Conservation (phyloP, 1,140 invertebrate species). For the Drosophila suzukii region DNA sequence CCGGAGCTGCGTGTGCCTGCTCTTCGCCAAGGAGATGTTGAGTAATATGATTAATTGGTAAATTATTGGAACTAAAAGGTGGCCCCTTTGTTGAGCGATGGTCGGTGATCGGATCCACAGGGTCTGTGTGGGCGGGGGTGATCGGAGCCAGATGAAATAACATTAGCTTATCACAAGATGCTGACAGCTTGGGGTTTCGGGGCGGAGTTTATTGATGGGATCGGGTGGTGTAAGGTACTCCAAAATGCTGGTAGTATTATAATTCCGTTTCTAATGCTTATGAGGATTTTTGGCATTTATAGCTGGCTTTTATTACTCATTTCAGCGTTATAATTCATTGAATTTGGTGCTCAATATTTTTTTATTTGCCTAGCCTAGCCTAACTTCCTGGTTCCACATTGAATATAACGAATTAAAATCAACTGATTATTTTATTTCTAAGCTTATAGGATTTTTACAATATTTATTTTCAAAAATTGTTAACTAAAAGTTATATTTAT, state of each 20-base stretch:
- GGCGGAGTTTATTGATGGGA: slow-evolving; percentile 33
- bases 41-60: slow-evolving; percentile 82
- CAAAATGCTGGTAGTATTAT: neutral
- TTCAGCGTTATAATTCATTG: no score
- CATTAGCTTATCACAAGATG: slow-evolving; percentile 41
- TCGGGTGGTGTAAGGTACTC: neutral
- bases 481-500: no score
- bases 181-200: slow-evolving; percentile 21
- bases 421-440: no score
- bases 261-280: neutral
- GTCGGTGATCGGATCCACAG: slow-evolving; percentile 1
- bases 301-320: neutral
- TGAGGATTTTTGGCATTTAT: neutral
- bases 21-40: slow-evolving; percentile 50
- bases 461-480: no score
- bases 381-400: no score
- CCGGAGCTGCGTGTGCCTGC: slow-evolving; percentile 31
- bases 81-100: slow-evolving; percentile 58
- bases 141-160: slow-evolving; percentile 46
- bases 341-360: no score
- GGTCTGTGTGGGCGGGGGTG: slow-evolving; percentile 15
- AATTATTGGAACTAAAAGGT: slow-evolving; percentile 82
- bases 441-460: no score
- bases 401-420: no score
- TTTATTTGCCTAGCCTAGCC: no score